Evolutionary conservation across 1,140 invertebrate species (phyloP), one percentile per base, ranked within the genome.

Genomic region (Pectinophora gossypiella): DNA sequence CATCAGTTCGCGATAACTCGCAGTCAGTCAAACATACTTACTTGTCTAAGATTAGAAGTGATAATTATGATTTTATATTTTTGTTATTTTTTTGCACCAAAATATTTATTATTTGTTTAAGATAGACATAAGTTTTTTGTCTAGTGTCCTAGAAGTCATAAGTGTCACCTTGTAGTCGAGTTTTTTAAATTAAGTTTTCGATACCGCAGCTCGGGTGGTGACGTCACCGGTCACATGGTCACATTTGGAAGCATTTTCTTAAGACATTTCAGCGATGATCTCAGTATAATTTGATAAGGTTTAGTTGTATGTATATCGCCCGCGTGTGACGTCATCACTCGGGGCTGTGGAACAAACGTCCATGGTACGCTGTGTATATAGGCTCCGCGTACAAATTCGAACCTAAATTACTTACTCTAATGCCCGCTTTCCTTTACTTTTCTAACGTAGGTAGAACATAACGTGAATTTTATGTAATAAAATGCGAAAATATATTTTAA

Each of bases 391-490:
- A 86, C 83, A 75, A 75, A 78, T 78, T 85, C 68, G 67, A 80
- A 82, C 74, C 70, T 78, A 71, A 80, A 78, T 64, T 79, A 75
- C 70, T 71, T 79, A 84, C 64, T 72, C 72, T 71, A 72, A 80
- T 66, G 70, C 74, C 83, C 72, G 83, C 81, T 86, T 86, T 83
- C 74, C 50, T 70, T 73, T 73, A 62, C 61, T 83, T 86, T 83
- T 84, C 77, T 84, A 84, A 83, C 61, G 70, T 86, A 86, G 79
- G 76, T 86, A 86, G 83, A 80, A 71, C 77, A 78, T 83, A 87
- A 87, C 83, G 81, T 87, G 76, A 87, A 87, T 85, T 83, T 85
- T 87, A 84, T 87, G 79, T 87, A 87, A 85, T 85, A 82, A 85
- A 85, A 83, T 86, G 81, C 83, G 76, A 79, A 83, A 80, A 85